Percentiles rank a stretch among this genome's conserved stretches.
These are phyloP conservation scores for Drosophila bocki DNA, from an alignment of 1,140 invertebrate species.

Conservation along the genomic window DNA sequence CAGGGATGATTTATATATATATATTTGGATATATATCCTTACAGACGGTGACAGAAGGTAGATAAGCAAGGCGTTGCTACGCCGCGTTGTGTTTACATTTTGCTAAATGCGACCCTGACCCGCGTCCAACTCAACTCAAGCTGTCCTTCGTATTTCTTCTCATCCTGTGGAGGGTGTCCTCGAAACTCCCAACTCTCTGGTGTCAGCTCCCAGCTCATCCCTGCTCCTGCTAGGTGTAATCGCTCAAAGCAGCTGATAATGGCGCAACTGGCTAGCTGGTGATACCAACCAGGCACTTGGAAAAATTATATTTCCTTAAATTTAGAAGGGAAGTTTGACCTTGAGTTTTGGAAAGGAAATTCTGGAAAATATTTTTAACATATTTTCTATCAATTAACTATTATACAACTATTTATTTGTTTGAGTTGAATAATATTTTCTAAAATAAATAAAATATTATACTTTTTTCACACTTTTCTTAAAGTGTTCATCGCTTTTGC, in stretches of 20 bases:
- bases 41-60: conserved; percentile 43
- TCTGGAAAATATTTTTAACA: background rate
- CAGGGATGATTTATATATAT: conserved; percentile 7
- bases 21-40: conserved; percentile 8
- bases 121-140: conserved; percentile 40
- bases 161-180: background rate
- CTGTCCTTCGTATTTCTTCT: background rate
- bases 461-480: background rate
- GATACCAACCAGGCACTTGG: conserved; percentile 13
- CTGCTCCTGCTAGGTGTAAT: conserved; percentile 47
- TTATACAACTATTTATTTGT: too few relatives aligned
- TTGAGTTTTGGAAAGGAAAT: too few relatives aligned
- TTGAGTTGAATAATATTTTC: background rate
- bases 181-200: conserved; percentile 7
- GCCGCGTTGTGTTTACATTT: conserved; percentile 70
- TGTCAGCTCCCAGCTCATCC: conserved; percentile 2
- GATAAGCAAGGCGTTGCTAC: conserved; percentile 49
- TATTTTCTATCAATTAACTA: background rate
- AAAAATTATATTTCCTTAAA: background rate
- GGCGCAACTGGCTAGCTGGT: conserved; percentile 45
- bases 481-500: background rate
- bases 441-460: background rate
- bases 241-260: conserved; percentile 76
- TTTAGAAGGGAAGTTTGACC: background rate
- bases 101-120: conserved; percentile 68